These are phyloP conservation scores for Choreutis nemorana DNA, from an alignment of 2,888 invertebrate genomes.

Conservation along the genomic window DNA sequence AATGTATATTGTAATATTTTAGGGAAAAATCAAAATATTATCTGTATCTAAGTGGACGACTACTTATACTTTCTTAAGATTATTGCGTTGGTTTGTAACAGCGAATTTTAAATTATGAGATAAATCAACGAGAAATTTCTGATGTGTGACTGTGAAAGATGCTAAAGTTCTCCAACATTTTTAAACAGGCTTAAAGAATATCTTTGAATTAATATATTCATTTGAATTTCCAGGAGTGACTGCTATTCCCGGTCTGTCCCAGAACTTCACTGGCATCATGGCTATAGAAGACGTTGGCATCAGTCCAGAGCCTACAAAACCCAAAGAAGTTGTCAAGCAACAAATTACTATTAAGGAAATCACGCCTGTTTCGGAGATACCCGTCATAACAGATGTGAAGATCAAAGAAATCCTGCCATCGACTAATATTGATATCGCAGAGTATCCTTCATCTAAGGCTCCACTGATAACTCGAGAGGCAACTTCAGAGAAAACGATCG, in stretches of 20 bases:
- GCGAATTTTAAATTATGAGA: too few relatives aligned
- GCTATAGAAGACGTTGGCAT: constrained; percentile 19
- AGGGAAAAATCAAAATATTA: too few relatives aligned
- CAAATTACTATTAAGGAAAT: constrained; percentile 69
- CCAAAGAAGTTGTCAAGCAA: constrained; percentile 33
- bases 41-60: too few relatives aligned
- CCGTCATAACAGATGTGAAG: constrained; percentile 48
- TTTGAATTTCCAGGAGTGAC: constrained; percentile 40
- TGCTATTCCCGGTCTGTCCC: constrained; percentile 29
- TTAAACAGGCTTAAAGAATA: too few relatives aligned
- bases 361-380: constrained; percentile 61
- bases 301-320: constrained; percentile 18
- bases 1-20: too few relatives aligned
- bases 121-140: too few relatives aligned
- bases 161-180: too few relatives aligned
- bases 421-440: constrained; percentile 37
- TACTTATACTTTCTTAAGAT: too few relatives aligned
- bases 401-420: constrained; percentile 53
- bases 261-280: constrained; percentile 21
- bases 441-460: constrained; percentile 50
- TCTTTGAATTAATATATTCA: too few relatives aligned
- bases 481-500: constrained; percentile 32
- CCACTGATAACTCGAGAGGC: constrained; percentile 51
- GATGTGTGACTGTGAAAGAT: too few relatives aligned
- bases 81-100: too few relatives aligned